Evolutionary conservation across 2,113 vertebrate species (phyloP).

Genomic region (Nesoenas mayeri): DNA sequence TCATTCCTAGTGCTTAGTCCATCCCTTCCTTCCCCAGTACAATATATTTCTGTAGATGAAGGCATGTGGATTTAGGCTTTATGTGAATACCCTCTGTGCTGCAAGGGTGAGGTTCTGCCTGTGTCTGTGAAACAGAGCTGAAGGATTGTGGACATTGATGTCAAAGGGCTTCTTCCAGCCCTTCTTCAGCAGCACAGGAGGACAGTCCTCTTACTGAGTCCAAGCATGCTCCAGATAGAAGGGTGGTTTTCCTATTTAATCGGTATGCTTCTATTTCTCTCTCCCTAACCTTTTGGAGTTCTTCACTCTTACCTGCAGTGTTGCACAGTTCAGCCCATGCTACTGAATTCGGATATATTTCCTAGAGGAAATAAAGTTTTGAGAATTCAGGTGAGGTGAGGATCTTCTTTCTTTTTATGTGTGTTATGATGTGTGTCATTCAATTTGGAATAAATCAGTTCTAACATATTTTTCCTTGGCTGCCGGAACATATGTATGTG

Average conservation of each 20-base stretch:
- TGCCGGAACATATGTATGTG: not conserved
- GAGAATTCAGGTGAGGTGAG: not conserved
- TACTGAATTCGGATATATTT: not conserved
- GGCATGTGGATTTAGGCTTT: not conserved
- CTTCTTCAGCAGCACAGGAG: not conserved
- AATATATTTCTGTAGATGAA: fast-evolving
- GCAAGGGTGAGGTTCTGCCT: not conserved
- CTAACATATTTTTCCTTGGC: not conserved
- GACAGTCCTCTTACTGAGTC: not conserved
- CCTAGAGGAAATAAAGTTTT: not conserved
- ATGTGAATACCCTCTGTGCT: not conserved
- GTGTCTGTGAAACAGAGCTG: not conserved
- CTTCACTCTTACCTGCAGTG: not conserved
- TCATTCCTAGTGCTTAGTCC: not conserved
- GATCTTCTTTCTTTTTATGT: not conserved
- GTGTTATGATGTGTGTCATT: not conserved
- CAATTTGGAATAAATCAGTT: not conserved
- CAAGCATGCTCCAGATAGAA: not conserved
- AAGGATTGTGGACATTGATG: not conserved
- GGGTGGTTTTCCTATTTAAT: not conserved
- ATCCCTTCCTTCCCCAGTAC: fast-evolving
- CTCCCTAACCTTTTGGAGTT: not conserved
- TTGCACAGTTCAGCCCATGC: not conserved
- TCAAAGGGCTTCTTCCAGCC: not conserved
- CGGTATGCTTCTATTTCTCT: not conserved